Conservation (phyloP, 1,140 invertebrate genomes). For the Camponotus pennsylvanicus region DNA sequence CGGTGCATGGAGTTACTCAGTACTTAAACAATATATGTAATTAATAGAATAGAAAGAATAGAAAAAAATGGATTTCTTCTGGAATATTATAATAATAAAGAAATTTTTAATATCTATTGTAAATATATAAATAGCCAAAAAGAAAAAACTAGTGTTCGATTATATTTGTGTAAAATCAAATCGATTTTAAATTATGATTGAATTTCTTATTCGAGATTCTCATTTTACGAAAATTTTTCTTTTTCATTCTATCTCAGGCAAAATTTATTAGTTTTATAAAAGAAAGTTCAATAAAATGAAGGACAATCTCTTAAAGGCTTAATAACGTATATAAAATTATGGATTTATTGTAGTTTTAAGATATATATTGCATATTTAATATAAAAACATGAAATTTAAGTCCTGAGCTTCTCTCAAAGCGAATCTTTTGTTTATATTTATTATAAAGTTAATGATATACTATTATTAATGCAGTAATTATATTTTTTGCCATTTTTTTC, state of each 20-base stretch:
- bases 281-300: too few relatives aligned
- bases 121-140: background rate
- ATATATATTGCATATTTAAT: background rate
- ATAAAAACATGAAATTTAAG: background rate
- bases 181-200: background rate
- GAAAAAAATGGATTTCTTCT: background rate
- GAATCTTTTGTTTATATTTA: background rate
- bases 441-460: conserved; percentile 19
- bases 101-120: too few relatives aligned
- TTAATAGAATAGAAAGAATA: too few relatives aligned
- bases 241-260: background rate
- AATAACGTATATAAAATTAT: background rate
- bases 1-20: background rate
- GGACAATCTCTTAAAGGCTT: too few relatives aligned
- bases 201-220: background rate
- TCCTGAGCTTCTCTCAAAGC: background rate
- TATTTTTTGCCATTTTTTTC: background rate
- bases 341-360: conserved; percentile 8
- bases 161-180: background rate
- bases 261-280: background rate
- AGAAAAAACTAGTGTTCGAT: background rate
- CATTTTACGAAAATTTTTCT: background rate
- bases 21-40: background rate
- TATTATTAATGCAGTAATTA: conserved; percentile 25
- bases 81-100: too few relatives aligned